Conservation (phyloP, 2,113 vertebrate species). For the Phycodurus eques region DNA sequence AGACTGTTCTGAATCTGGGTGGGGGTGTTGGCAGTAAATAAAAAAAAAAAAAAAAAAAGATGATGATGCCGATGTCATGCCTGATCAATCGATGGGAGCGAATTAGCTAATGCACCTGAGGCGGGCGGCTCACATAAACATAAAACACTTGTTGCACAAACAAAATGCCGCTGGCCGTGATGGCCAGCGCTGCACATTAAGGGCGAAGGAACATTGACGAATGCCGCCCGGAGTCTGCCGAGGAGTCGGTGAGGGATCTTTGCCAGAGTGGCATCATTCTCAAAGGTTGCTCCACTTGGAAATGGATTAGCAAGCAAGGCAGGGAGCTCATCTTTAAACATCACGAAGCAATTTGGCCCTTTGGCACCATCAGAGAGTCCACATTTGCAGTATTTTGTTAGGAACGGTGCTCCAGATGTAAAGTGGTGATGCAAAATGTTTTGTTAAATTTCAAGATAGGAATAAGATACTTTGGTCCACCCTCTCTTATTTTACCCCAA, state of each 20-base stretch:
- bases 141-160: slow-evolving; percentile 28
- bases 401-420: not conserved
- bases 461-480: not conserved
- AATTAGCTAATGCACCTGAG: slow-evolving; percentile 61
- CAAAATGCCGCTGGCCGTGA: not conserved
- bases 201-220: slow-evolving; percentile 11
- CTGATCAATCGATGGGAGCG: slow-evolving; percentile 52
- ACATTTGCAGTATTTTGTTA: not conserved
- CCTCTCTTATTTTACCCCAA: too few species aligned
- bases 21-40: slow-evolving; percentile 31
- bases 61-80: slow-evolving; percentile 44
- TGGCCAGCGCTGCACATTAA: not conserved
- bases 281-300: slow-evolving; percentile 12
- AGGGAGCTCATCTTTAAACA: slow-evolving; percentile 36
- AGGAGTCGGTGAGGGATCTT: slow-evolving; percentile 22
- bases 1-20: slow-evolving; percentile 31
- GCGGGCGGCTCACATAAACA: slow-evolving; percentile 19
- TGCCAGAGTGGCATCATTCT: slow-evolving; percentile 19
- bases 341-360: slow-evolving; percentile 19
- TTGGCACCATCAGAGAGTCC: slow-evolving; percentile 3
- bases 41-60: slow-evolving; percentile 48
- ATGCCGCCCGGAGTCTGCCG: slow-evolving; percentile 5
- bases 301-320: slow-evolving; percentile 19
- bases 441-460: not conserved
- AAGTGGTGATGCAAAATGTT: not conserved